These are phyloP conservation scores for Rhamphomyia laevipes DNA, from an alignment of 2,888 invertebrate species.

Conservation along the genomic window DNA sequence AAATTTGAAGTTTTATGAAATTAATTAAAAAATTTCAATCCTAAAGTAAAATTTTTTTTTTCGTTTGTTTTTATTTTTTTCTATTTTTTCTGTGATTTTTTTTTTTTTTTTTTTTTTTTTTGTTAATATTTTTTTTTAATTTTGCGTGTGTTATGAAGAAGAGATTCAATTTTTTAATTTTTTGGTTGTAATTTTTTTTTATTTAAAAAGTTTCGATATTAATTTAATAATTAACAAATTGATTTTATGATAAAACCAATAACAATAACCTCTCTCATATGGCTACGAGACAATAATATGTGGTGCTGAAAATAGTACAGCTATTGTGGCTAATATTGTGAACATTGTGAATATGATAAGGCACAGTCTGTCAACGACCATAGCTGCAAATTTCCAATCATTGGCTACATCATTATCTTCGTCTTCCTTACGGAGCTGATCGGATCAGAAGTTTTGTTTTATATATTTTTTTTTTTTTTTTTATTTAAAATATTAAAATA, in stretches of 20 bases:
- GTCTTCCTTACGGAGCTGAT: constrained; percentile 83
- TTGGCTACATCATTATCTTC: constrained; percentile 87
- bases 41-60: constrained; percentile 6
- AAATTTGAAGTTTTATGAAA: neutral
- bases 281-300: constrained; percentile 51
- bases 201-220: constrained; percentile 37
- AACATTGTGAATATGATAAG: constrained; percentile 98
- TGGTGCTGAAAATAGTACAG: constrained; percentile 92
- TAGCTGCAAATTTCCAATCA: constrained; percentile 99
- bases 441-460: constrained; percentile 22
- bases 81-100: constrained; percentile 11
- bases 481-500: neutral
- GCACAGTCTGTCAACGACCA: constrained; percentile 99
- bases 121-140: constrained; percentile 19
- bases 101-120: constrained; percentile 15
- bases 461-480: constrained; percentile 6
- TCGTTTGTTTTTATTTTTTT: constrained; percentile 9
- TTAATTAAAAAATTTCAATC: too few species aligned
- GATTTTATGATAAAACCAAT: constrained; percentile 42
- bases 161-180: constrained; percentile 19
- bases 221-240: constrained; percentile 42
- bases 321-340: constrained; percentile 94
- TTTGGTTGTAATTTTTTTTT: constrained; percentile 17
- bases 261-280: constrained; percentile 42
- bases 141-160: constrained; percentile 20